Percentiles rank a stretch among this genome's conserved stretches.
Conservation (phyloP, 2,797 vertebrate genomes). For the Arctocebus calabarensis region DNA sequence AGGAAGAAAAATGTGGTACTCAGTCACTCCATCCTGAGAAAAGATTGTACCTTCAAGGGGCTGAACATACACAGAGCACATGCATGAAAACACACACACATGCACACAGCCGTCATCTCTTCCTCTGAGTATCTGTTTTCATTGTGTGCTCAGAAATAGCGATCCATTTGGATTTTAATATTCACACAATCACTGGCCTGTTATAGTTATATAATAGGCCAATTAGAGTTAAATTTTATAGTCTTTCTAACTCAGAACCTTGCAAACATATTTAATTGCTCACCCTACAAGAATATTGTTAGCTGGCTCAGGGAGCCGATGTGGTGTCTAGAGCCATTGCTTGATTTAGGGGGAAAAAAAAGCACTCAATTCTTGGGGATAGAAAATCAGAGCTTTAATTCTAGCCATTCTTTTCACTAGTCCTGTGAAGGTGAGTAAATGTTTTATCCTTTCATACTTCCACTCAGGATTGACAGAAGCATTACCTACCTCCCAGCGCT, state of each 20-base stretch:
- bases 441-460: conserved; percentile 10
- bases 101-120: not conserved
- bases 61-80: not conserved
- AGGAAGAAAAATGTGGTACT: not conserved
- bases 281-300: not conserved
- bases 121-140: not conserved
- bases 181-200: not conserved
- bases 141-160: not conserved
- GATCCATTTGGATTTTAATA: conserved; percentile 1
- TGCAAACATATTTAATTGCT: not conserved
- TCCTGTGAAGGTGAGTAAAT: not conserved
- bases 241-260: conserved; percentile 5
- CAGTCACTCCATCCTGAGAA: not conserved
- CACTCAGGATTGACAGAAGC: not conserved
- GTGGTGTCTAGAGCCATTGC: not conserved
- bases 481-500: not conserved
- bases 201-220: too few species aligned
- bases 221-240: not conserved
- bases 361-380: not conserved
- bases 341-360: not conserved
- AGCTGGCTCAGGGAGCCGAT: not conserved
- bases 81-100: not conserved
- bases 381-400: not conserved
- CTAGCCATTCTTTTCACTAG: not conserved
- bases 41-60: not conserved